Evolutionary conservation across 2,888 invertebrate genomes (phyloP).

Genomic region (Eretmocerus hayati): DNA sequence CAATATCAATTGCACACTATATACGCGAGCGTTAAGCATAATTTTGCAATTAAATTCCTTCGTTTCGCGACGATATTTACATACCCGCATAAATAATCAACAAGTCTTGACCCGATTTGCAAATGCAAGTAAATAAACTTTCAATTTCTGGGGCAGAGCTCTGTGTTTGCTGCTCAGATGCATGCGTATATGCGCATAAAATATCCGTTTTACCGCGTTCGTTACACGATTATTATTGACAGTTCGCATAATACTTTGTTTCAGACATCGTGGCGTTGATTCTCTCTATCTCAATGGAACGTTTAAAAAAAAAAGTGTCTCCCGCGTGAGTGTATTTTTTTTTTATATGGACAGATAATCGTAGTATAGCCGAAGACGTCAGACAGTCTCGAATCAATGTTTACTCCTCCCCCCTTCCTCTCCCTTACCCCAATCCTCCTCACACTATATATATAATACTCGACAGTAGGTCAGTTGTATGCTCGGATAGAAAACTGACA

Average conservation of each 20-base stretch:
- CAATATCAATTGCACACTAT: no score
- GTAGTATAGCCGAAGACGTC: constrained; percentile 2
- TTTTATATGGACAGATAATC: not conserved
- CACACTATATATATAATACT: no score
- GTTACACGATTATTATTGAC: not conserved
- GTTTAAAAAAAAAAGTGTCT: constrained; percentile 1
- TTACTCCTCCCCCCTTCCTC: constrained; percentile 3
- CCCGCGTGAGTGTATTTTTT: not conserved
- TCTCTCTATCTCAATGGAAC: not conserved
- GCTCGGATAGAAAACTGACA: constrained; percentile 2
- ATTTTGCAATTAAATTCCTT: constrained; percentile 18
- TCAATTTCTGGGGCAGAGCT: constrained; percentile 2
- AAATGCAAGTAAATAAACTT: constrained; percentile 16
- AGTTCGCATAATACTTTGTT: not conserved
- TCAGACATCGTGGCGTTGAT: no score
- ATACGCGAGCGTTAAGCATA: not conserved
- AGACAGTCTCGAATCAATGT: constrained; percentile 12
- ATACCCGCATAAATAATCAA: constrained; percentile 16
- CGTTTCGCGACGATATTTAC: constrained; percentile 12
- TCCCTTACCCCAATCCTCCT: no score
- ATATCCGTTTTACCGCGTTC: no score
- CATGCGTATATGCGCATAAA: not conserved
- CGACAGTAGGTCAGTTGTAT: constrained; percentile 18
- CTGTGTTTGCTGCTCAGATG: not conserved
- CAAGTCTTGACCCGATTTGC: constrained; percentile 18